Percentiles rank a stretch among this genome's conserved stretches.
Conservation (phyloP, 2,888 invertebrate genomes). For the Serripes groenlandicus region DNA sequence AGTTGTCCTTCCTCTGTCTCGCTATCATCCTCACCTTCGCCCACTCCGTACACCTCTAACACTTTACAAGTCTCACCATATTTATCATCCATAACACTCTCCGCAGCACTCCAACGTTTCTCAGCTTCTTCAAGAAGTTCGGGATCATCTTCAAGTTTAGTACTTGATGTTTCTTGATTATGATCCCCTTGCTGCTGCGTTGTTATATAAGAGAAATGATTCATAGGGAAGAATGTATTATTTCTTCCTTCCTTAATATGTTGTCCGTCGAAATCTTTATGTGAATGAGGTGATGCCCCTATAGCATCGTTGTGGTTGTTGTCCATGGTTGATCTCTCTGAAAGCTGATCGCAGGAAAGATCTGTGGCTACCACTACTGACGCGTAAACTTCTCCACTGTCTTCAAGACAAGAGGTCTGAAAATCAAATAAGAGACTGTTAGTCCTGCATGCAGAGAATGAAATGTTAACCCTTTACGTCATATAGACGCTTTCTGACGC, state of each 20-base stretch:
- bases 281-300: constrained; percentile 46
- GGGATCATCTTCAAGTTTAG: constrained; percentile 35
- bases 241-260: constrained; percentile 7
- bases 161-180: constrained; percentile 10
- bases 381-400: constrained; percentile 54
- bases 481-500: background rate
- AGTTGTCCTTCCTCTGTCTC: constrained; percentile 80
- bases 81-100: constrained; percentile 73
- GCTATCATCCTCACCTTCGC: constrained; percentile 75
- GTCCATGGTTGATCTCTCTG: constrained; percentile 54
- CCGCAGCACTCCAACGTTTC: constrained; percentile 75
- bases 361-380: constrained; percentile 65
- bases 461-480: background rate
- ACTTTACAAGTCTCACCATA: constrained; percentile 66
- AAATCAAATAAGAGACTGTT: constrained; percentile 39
- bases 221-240: constrained; percentile 1
- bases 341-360: constrained; percentile 63
- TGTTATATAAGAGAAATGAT: constrained; percentile 15
- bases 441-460: background rate
- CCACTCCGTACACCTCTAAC: constrained; percentile 78
- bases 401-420: constrained; percentile 80
- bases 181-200: constrained; percentile 2
- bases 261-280: background rate
- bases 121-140: constrained; percentile 59
- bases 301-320: constrained; percentile 57